Conservation (phyloP, 2,888 invertebrate genomes). For the Stegana nigrithorax region DNA sequence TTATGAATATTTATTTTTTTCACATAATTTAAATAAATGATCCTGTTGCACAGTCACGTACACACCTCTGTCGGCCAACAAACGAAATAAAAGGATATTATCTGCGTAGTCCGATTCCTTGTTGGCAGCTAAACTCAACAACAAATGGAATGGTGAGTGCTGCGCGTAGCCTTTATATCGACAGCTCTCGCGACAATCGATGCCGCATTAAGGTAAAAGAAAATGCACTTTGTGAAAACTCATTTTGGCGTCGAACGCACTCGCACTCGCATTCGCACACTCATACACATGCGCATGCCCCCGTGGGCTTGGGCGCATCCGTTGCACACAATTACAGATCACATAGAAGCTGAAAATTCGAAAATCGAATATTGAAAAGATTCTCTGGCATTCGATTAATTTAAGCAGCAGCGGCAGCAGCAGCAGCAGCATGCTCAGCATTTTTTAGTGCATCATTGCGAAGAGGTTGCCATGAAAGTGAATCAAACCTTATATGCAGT, state of each 20-base stretch:
- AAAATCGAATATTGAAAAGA: no score
- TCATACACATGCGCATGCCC: conserved; percentile 11
- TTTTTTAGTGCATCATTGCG: conserved; percentile 1
- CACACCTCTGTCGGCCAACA: conserved; percentile 54
- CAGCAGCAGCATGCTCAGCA: conserved; percentile 1
- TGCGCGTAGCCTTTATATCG: conserved; percentile 61
- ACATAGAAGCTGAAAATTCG: no score
- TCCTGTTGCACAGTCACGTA: conserved; percentile 19
- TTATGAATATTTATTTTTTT: not conserved
- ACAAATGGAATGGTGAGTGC: conserved; percentile 63
- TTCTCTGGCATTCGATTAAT: conserved; percentile 4
- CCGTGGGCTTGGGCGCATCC: not conserved
- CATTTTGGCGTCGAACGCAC: conserved; percentile 36
- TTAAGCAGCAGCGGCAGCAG: no score
- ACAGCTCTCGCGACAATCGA: conserved; percentile 38
- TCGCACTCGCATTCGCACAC: conserved; percentile 7
- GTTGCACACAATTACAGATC: not conserved
- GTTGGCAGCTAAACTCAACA: conserved; percentile 66
- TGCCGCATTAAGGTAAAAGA: conserved; percentile 36
- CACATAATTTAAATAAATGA: not conserved
- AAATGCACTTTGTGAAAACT: conserved; percentile 19
- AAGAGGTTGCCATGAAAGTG: conserved; percentile 35
- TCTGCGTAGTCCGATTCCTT: conserved; percentile 57
- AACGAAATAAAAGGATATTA: conserved; percentile 41
- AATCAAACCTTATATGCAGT: conserved; percentile 64